A percentile compares a stretch with the other conserved stretches of the same genome.
Conservation (phyloP, 2,888 invertebrate species). For the Anoncus sp. region DNA sequence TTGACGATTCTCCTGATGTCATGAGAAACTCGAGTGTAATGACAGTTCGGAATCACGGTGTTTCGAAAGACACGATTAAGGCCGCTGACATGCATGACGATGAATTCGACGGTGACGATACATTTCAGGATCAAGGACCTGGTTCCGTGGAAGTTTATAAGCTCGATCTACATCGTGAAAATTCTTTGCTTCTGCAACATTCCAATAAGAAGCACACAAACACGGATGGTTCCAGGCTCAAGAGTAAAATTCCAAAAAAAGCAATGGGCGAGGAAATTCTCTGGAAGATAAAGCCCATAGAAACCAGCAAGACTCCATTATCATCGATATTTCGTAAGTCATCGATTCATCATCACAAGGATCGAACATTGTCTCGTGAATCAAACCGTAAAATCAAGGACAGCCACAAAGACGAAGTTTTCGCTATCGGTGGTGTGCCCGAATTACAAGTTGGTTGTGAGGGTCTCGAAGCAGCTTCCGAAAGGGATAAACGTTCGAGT, state of each 20-base stretch:
- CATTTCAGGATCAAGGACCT: conserved; percentile 76
- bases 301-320: conserved; percentile 33
- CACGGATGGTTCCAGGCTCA: conserved; percentile 43
- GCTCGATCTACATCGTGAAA: conserved; percentile 72
- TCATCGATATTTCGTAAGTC: conserved; percentile 44
- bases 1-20: not conserved
- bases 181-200: conserved; percentile 58
- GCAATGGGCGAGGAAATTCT: conserved; percentile 44
- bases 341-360: not conserved
- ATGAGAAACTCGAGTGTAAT: conserved; percentile 19
- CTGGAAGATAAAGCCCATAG: conserved; percentile 57
- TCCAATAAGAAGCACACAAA: conserved; percentile 40
- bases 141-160: conserved; percentile 78
- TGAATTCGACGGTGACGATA: conserved; percentile 63
- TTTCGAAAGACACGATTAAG: conserved; percentile 12
- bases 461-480: conserved; percentile 70
- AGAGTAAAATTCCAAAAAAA: conserved; percentile 72
- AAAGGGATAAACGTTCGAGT: conserved; percentile 70
- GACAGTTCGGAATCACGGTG: conserved; percentile 5
- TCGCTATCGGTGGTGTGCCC: conserved; percentile 74
- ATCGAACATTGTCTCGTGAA: conserved; percentile 13
- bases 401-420: conserved; percentile 57
- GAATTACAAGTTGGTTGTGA: conserved; percentile 78
- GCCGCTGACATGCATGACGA: conserved; percentile 22
- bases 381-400: conserved; percentile 19